These are phyloP conservation scores for Trichosurus vulpecula DNA, from an alignment of 2,797 vertebrate genomes.

Conservation along the genomic window DNA sequence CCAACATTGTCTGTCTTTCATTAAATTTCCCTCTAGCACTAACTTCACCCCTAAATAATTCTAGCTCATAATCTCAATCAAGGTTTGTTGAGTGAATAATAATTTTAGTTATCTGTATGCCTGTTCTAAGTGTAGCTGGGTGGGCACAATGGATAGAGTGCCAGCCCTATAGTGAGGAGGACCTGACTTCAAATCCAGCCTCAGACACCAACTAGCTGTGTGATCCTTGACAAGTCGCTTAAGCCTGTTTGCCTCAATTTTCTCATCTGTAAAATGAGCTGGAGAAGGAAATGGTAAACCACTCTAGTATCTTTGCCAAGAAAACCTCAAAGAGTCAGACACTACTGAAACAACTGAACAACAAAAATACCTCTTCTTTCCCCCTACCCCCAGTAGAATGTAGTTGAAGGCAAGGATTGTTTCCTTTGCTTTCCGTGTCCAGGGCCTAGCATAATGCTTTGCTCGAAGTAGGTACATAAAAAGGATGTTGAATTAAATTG, in stretches of 20 bases:
- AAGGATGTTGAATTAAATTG: not conserved
- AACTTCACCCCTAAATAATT: not conserved
- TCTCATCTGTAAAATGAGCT: not conserved
- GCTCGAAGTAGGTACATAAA: not conserved
- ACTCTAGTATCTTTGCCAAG: not conserved
- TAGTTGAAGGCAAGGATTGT: not conserved
- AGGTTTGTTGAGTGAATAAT: not conserved
- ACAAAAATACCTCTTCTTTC: not conserved
- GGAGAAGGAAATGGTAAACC: not conserved
- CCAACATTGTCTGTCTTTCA: not conserved
- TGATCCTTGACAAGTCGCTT: not conserved
- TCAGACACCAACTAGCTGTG: not conserved
- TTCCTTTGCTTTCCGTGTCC: not conserved
- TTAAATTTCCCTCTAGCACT: not conserved
- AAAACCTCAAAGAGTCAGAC: not conserved
- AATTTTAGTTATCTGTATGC: not conserved
- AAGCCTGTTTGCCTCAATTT: not conserved
- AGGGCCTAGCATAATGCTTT: not conserved
- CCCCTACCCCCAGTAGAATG: not conserved
- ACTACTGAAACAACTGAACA: not conserved
- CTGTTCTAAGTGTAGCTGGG: not conserved
- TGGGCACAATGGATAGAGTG: not conserved
- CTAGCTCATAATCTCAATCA: not conserved
- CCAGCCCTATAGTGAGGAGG: not conserved
- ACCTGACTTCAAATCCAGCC: not conserved